Base-by-base conservation (phyloP, 2,888 invertebrate species). In the Allolobophora icterica region DNA sequence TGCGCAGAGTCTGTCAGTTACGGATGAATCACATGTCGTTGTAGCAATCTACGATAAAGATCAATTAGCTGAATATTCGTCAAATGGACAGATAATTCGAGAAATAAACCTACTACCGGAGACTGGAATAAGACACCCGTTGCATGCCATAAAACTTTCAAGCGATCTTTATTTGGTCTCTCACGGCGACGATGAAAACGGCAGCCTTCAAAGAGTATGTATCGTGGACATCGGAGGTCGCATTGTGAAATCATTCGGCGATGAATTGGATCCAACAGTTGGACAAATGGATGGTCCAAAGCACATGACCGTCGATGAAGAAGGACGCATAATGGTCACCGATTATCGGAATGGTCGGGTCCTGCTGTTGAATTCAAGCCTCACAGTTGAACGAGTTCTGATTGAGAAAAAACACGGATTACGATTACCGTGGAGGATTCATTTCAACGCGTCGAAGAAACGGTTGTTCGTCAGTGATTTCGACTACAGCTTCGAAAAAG, bases 11-110 rank as follows among this genome's bases (percentile, higher is more conserved):
- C n/a, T 71, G 71, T 71, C 71, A n/a, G 71, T 71, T n/a, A 71
- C 71, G 71, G 71, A 71, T n/a, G n/a, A 71, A 71, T 71, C 71
- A 71, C 30, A 71, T n/a, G n/a, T 71, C n/a, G 71, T 71, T 71
- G 30, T 71, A n/a, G 71, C 71, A 30, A 71, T 71, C 71, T 8
- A 30, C 71, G 30, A n/a, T 71, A 71, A 71, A 71, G n/a, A n/a
- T n/a, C 30, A 71, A 71, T 71, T 71, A n/a, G n/a, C 8, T 1
- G 71, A 71, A 71, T 71, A 71, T 71, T n/a, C 71, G 71, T 71
- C 71, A 71, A n/a, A 71, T 71, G 71, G 71, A 17, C n/a, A 71
- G 30, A 71, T 71, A n/a, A 71, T 71, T 71, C 71, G 71, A 71
- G 71, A 71, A n/a, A n/a, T 71, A n/a, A 71, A 71, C 5, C 30